Base-by-base conservation (phyloP, 2,888 invertebrate species). In the Melieria picta region DNA sequence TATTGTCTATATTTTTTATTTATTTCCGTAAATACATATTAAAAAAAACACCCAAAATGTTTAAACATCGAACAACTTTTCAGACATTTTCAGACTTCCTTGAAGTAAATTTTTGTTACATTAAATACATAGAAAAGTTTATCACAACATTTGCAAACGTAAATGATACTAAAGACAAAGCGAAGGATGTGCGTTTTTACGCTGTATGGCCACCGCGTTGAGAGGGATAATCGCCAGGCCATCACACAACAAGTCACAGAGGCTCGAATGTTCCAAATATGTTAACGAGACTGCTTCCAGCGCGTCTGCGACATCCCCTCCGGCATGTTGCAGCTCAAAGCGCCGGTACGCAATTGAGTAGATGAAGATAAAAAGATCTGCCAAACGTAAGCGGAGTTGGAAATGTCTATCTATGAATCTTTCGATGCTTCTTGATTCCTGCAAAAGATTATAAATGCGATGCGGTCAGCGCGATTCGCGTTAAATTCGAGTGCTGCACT, bases 371-470 rank as follows among this genome's bases (percentile, higher is more conserved):
- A 58, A 16, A 42, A 65, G 62, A 57, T 43, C 50, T 65, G 11
- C n/a, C 52, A 58, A 63, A 52, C 10, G 43, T 46, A 3, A 10
- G 30, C 30, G 30, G 30, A 58, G 11, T 46, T 42, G 45, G 50
- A 30, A 16, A 50, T 13, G 57, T 60, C 69, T 77, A 76, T 71
- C 77, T 78, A 65, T 75, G 75, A 65, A 75, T 76, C 70, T 77
- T 74, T 65, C 77, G 79, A 63, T 79, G 77, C 74, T 80, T 80
- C 77, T 81, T 81, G 45, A 76, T 75, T 73, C 79, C 81, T 81
- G 69, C 4, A 72, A 75, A 11, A 57, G 46, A 56, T 7, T 0
- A 45, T 45, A 30, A 30, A 64, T 64, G 42, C 3, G 43, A 30
- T 30, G 30, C 30, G 11, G 3, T 9, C 1, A 60, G n/a, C 6